phyloP scores from a whole-genome alignment of 2,113 vertebrate genomes.

The Bambusicola thoracicus region DNA sequence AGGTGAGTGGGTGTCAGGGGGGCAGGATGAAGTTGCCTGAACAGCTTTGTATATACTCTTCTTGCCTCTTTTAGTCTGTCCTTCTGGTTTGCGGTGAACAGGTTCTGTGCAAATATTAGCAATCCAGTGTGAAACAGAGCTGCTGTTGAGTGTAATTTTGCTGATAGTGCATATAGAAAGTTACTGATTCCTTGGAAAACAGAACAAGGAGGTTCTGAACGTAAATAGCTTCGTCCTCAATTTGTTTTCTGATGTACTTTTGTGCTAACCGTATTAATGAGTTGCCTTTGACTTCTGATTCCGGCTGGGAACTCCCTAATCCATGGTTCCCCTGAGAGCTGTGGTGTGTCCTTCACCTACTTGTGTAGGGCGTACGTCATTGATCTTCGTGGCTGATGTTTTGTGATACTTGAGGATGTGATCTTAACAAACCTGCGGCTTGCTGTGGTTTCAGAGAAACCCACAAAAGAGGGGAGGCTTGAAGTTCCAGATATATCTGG shows the following conservation, averaged over 20 bases:
- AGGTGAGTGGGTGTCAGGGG: constrained; percentile 77
- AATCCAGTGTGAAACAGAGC: background rate
- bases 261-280: background rate
- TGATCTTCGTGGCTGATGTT: background rate
- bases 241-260: background rate
- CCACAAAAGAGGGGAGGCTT: background rate
- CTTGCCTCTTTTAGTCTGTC: background rate
- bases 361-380: background rate
- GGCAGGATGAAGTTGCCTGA: background rate
- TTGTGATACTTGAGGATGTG: background rate
- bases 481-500: background rate
- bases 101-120: background rate
- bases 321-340: background rate
- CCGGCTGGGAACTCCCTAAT: background rate
- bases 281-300: background rate
- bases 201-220: background rate
- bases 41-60: background rate
- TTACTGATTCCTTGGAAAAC: background rate
- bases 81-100: background rate
- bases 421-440: background rate
- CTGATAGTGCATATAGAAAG: background rate
- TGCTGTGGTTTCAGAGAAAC: background rate
- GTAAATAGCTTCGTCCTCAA: background rate
- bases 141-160: background rate
- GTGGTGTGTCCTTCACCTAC: background rate